Percentiles rank a stretch among this genome's conserved stretches.
Evolutionary conservation across 2,113 vertebrate species (phyloP).

Genomic region (Monopterus albus): DNA sequence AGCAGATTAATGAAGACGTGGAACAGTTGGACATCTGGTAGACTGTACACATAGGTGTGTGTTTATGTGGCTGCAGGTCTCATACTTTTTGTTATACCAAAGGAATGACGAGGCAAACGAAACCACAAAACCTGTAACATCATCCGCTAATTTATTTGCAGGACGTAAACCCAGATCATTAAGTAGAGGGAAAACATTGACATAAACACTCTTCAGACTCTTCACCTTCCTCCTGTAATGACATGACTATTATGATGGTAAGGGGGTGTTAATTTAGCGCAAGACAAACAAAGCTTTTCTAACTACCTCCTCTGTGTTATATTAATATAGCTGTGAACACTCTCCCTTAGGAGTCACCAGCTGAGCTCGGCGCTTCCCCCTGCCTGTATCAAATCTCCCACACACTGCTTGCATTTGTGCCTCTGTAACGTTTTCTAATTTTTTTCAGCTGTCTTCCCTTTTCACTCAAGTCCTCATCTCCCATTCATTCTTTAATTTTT

Average conservation of each 20-base stretch:
- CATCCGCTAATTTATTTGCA: conserved; percentile 38
- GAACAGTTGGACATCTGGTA: conserved; percentile 61
- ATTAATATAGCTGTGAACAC: conserved; percentile 72
- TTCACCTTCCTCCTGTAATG: conserved; percentile 59
- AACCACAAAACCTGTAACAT: conserved; percentile 14
- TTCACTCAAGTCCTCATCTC: conserved; percentile 4
- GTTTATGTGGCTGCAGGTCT: neutral
- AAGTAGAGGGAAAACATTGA: conserved; percentile 60
- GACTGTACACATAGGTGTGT: conserved; percentile 6
- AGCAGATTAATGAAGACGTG: conserved; percentile 66
- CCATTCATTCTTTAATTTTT: neutral
- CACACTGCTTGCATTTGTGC: conserved; percentile 55
- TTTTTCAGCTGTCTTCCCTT: conserved; percentile 5
- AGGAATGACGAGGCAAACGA: neutral
- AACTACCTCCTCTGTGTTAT: conserved; percentile 68
- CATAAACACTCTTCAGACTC: conserved; percentile 62
- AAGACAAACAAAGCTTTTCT: conserved; percentile 75
- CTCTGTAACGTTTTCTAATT: conserved; percentile 39
- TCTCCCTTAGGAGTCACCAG: conserved; percentile 63
- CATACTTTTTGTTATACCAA: conserved; percentile 25
- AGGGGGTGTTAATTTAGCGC: conserved; percentile 69
- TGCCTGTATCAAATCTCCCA: conserved; percentile 42
- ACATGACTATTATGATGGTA: conserved; percentile 58
- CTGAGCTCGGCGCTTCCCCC: conserved; percentile 36
- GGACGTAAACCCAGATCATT: conserved; percentile 56